phyloP scores from a whole-genome alignment of 2,113 vertebrate genomes.

The Nibea albiflora region DNA sequence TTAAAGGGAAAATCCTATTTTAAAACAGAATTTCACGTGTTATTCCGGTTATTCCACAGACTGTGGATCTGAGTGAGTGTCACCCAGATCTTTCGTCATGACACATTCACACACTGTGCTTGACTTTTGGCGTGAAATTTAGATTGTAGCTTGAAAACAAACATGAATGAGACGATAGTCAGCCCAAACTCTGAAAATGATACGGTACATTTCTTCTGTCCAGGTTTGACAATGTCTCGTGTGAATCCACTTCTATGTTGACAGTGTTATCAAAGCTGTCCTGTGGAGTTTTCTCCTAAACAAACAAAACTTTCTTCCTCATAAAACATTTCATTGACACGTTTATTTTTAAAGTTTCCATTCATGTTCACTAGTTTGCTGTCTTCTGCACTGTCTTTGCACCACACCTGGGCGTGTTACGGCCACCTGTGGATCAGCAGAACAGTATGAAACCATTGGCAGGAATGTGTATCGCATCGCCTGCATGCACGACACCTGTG shows the following conservation, averaged over 20 bases:
- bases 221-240: background rate
- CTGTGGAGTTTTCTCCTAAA: background rate
- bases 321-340: background rate
- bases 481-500: background rate
- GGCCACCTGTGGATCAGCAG: too few species aligned
- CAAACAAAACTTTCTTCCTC: background rate
- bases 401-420: too few species aligned
- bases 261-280: background rate
- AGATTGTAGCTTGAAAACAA: background rate
- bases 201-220: background rate
- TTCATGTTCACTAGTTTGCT: background rate
- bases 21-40: conserved; percentile 51
- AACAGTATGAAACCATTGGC: background rate
- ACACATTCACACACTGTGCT: background rate
- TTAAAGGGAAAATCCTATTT: conserved; percentile 67
- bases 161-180: background rate
- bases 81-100: conserved; percentile 33
- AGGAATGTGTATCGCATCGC: background rate
- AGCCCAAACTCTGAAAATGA: background rate
- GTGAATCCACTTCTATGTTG: too few species aligned
- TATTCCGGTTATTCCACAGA: conserved; percentile 28
- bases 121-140: background rate
- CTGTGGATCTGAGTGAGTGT: conserved; percentile 9
- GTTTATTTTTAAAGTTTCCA: background rate
- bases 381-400: background rate